Conservation (phyloP, 1,140 invertebrate genomes). For the Drosophila sechellia region DNA sequence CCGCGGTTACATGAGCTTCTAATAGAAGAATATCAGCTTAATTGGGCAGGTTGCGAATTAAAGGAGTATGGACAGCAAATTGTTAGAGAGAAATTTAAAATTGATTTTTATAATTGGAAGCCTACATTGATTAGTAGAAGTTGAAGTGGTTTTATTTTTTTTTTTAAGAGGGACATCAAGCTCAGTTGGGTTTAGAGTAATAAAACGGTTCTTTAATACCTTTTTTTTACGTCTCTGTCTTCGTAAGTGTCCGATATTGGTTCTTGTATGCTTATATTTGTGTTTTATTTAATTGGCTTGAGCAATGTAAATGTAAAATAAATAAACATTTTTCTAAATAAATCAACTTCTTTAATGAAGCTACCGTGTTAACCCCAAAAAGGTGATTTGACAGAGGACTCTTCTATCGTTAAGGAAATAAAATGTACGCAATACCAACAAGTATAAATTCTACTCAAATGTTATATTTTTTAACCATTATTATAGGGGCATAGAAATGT, state of each 20-base stretch:
- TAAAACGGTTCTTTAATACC: slow-evolving; percentile 3
- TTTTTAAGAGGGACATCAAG: background rate
- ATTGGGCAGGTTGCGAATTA: slow-evolving; percentile 13
- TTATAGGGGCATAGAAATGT: slow-evolving; percentile 37
- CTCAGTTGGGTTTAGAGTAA: slow-evolving; percentile 18
- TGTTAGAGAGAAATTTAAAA: slow-evolving; percentile 75
- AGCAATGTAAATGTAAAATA: slow-evolving; percentile 29
- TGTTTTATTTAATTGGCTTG: slow-evolving; percentile 11
- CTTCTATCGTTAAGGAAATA: background rate
- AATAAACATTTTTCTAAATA: slow-evolving; percentile 44
- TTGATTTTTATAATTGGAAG: slow-evolving; percentile 77
- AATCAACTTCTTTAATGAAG: slow-evolving; percentile 29
- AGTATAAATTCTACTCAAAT: slow-evolving; percentile 36
- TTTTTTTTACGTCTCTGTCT: slow-evolving; percentile 13
- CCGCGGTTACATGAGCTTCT: slow-evolving; percentile 89
- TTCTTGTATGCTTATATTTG: too few relatives aligned
- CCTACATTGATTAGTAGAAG: slow-evolving; percentile 23
- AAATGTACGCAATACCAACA: slow-evolving; percentile 2
- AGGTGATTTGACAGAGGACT: background rate
- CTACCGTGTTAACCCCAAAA: slow-evolving; percentile 6
- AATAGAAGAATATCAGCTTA: slow-evolving; percentile 31
- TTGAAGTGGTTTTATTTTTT: slow-evolving; percentile 22
- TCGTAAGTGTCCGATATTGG: slow-evolving; percentile 21
- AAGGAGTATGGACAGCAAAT: slow-evolving; percentile 22
- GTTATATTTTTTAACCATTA: slow-evolving; percentile 46